Percentiles rank a stretch among this genome's conserved stretches.
Conservation (phyloP, 2,888 invertebrate species). For the Timema podura region DNA sequence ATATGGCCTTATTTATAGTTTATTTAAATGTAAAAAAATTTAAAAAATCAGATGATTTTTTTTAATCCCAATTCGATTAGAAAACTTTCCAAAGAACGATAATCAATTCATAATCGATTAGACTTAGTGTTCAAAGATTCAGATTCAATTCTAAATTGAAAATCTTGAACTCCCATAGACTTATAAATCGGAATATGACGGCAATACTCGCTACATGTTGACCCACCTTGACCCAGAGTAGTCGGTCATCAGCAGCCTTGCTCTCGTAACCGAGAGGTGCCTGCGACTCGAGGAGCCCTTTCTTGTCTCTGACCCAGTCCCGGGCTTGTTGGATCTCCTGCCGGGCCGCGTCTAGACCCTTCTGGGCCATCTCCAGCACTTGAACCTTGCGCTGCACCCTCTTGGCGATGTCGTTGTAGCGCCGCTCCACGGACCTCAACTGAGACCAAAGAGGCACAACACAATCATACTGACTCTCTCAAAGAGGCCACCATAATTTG, state of each 20-base stretch:
- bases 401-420: constrained; percentile 79
- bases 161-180: too few species aligned
- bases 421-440: constrained; percentile 77
- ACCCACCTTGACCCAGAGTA: constrained; percentile 60
- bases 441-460: constrained; percentile 39
- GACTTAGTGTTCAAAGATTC: too few species aligned
- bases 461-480: neutral
- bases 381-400: constrained; percentile 79
- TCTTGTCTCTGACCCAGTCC: constrained; percentile 39
- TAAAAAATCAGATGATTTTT: too few species aligned
- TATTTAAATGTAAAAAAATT: too few species aligned
- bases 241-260: constrained; percentile 68
- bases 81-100: too few species aligned
- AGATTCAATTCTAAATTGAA: too few species aligned
- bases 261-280: constrained; percentile 72
- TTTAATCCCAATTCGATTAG: too few species aligned
- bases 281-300: constrained; percentile 43
- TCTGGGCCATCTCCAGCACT: constrained; percentile 76
- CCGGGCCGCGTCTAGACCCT: constrained; percentile 70
- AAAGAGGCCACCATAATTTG: neutral
- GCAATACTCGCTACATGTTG: too few species aligned
- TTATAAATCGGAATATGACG: too few species aligned
- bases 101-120: too few species aligned
- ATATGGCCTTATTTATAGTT: too few species aligned
- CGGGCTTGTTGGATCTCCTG: constrained; percentile 75